Base-by-base conservation (phyloP, 2,113 vertebrate genomes). In the Pleuronectes platessa region DNA sequence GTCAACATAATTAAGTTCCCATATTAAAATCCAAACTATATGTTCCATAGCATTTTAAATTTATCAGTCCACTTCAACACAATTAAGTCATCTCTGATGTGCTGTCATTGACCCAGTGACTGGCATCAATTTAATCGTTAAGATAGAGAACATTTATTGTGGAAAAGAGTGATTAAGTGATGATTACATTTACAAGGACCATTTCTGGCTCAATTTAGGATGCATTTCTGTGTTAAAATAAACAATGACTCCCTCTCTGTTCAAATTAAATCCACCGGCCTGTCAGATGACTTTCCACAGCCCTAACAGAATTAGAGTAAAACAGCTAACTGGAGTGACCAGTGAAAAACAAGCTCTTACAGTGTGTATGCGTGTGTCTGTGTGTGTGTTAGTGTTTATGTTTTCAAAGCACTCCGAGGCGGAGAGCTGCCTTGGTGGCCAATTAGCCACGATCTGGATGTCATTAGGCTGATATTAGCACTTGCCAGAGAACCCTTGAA, bases 41-140 rank as follows among this genome's bases (percentile, higher is more conserved):
- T 88, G 74, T 75, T 88, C 61, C 79, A 51, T 21, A 59, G 74
- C 26, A 74, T 70, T 71, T 54, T 42, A 83, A 72, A 75, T 59
- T 71, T 37, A 62, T 59, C 63, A 53, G 75, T 73, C 62, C 72
- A 66, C 55, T 61, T 83, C 2, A 31, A 82, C 86, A 78, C 79
- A 79, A 70, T 81, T 86, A 85, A 70, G 72, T 66, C 20, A 76
- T 71, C 74, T 83, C 71, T 78, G 49, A 79, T 79, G 70, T 67
- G 54, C 31, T 17, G 27, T 51, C 23, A 76, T 72, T 72, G 68
- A 79, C 73, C 18, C 79, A 40, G 69, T 5, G 27, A 80, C 71
- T 86, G 81, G 81, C 59, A 78, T 66, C 68, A 74, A 86, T 83
- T 74, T 68, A 79, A 78, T 61, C 45, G 74, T 81, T 61, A 66